Percentiles rank a stretch among this genome's conserved stretches.
phyloP scores from a whole-genome alignment of 2,797 vertebrate species.

The Hybognathus amarus region DNA sequence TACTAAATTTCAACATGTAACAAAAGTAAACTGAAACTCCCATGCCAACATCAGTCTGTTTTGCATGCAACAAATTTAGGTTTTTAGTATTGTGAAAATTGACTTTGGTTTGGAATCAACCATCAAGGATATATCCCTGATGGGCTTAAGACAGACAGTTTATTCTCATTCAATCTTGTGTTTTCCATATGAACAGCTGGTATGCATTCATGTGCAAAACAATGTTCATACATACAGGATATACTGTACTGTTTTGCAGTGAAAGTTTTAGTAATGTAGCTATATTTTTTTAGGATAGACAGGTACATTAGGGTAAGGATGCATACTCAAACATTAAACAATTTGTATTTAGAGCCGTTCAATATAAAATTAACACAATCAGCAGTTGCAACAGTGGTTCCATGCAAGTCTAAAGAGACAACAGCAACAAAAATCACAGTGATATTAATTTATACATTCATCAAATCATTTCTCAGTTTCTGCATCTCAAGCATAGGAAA shows the following conservation, averaged over 20 bases:
- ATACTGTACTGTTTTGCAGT: not conserved
- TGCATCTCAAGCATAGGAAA: not conserved
- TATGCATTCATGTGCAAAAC: not conserved
- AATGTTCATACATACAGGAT: not conserved
- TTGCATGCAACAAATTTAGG: slow-evolving; percentile 26
- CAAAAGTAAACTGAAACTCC: not conserved
- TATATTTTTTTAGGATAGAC: not conserved
- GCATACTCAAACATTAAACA: not conserved
- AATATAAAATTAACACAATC: slow-evolving; percentile 5
- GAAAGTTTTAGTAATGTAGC: not conserved
- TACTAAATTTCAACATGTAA: slow-evolving; percentile 2
- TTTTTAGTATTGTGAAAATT: not conserved
- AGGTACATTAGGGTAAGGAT: not conserved
- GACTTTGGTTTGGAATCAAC: slow-evolving; percentile 8
- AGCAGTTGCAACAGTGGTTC: not conserved
- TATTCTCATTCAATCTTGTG: slow-evolving; percentile 12
- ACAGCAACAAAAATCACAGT: slow-evolving; percentile 53
- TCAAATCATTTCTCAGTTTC: slow-evolving; percentile 14
- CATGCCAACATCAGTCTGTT: slow-evolving; percentile 25
- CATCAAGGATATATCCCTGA: not conserved
- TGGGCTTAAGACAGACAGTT: not conserved
- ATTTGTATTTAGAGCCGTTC: not conserved
- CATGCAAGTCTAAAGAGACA: slow-evolving; percentile 30
- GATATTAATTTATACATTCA: slow-evolving; percentile 50
- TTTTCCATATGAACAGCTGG: not conserved